phyloP scores from a whole-genome alignment of 2,888 invertebrate species.

The Chloroclysta siterata region DNA sequence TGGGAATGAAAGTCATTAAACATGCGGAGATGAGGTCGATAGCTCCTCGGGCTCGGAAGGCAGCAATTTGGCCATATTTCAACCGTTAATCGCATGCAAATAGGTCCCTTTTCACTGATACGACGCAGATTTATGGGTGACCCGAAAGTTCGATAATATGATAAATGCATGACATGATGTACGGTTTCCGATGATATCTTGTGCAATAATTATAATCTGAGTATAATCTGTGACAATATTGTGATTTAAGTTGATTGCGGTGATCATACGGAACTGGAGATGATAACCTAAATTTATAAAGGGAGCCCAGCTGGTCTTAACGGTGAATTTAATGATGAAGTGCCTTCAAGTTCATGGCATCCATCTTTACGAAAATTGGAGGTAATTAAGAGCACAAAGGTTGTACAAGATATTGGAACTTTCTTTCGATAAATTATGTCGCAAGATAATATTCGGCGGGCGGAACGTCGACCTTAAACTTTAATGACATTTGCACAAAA shows the following conservation, averaged over 20 bases:
- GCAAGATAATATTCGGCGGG: not conserved
- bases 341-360: constrained; percentile 42
- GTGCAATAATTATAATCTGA: constrained; percentile 15
- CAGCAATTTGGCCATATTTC: constrained; percentile 64
- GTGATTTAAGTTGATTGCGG: not conserved
- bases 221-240: constrained; percentile 9
- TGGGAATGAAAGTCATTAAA: not conserved
- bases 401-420: constrained; percentile 22
- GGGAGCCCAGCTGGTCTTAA: constrained; percentile 27
- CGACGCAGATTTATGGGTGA: constrained; percentile 49
- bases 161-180: constrained; percentile 29
- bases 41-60: constrained; percentile 37
- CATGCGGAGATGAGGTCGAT: constrained; percentile 8
- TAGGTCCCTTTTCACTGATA: constrained; percentile 46
- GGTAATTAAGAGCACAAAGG: constrained; percentile 33
- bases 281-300: constrained; percentile 8
- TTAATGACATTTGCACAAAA: not conserved
- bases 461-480: not conserved
- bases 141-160: constrained; percentile 38
- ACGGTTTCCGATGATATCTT: constrained; percentile 15
- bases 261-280: not conserved
- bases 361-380: constrained; percentile 39
- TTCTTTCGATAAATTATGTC: constrained; percentile 26
- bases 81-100: constrained; percentile 72
- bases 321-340: constrained; percentile 55